Percentiles rank a stretch among this genome's conserved stretches.
phyloP scores from a whole-genome alignment of 2,113 vertebrate species.

The Marmota monax region DNA sequence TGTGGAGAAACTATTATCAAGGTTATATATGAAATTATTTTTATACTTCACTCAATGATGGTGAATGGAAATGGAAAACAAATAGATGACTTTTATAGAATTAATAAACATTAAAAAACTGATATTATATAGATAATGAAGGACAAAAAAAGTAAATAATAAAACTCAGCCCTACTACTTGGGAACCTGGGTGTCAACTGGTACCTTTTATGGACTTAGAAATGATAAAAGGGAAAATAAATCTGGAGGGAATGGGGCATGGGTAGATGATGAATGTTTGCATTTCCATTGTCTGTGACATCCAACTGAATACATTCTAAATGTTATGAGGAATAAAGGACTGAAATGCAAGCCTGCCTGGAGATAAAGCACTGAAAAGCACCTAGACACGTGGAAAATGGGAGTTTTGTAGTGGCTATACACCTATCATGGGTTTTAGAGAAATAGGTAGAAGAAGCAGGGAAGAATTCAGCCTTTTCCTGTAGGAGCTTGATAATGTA shows the following conservation, averaged over 20 bases:
- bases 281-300: neutral
- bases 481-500: neutral
- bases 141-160: neutral
- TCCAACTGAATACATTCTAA: neutral
- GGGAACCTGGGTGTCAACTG: neutral
- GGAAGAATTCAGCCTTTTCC: neutral
- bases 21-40: neutral
- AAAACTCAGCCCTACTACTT: neutral
- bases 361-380: neutral
- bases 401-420: neutral
- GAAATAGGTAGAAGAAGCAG: neutral
- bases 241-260: neutral
- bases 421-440: neutral
- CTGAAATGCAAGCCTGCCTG: neutral
- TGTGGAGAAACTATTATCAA: neutral
- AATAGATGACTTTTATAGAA: neutral
- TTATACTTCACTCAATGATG: neutral
- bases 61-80: neutral
- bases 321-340: neutral
- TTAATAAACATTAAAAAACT: neutral
- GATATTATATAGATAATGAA: neutral
- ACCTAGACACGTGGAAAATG: neutral
- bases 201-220: neutral
- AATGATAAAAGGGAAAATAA: neutral
- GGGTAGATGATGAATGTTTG: neutral